Evolutionary conservation across 2,113 vertebrate species (phyloP), one percentile per base, ranked within the genome.

Genomic region (Clarias magur): DNA sequence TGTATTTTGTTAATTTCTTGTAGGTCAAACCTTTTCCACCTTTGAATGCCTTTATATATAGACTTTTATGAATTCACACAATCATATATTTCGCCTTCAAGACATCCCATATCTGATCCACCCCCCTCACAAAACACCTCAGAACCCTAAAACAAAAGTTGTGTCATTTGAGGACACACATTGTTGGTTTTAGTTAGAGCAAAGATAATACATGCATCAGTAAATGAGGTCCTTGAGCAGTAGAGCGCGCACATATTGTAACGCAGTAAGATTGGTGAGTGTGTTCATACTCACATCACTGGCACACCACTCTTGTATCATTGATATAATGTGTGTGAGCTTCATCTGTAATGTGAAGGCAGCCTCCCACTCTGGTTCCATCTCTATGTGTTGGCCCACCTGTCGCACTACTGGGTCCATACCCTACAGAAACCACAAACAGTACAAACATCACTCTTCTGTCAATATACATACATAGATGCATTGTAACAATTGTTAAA

Each of bases 361-460:
- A 23, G 98, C 97, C 93, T 99, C 98, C 98, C 98, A 99, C 80
- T 99, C 98, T 0, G 98, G 98, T 92, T 99, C 98, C 98, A 99
- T 99, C 94, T 99, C 98, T n/a, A 99, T 99, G 92, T 99, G 98
- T 82, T 99, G 98, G 10, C 98, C 98, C 68, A 99, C 97, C 94
- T 99, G 98, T 59, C 98, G 95, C 59, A 97, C 96, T 91, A 99
- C 97, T 0, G 98, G 98, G 92, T 99, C 98, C 98, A 99, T 99
- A 21, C 98, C 98, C 98, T 99, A 91, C 63, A 86, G 88, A 87
- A n/a, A 87, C 60, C 59, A 53, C 56, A 27, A 62, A 83, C 1
- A 80, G 16, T 63, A 82, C 34, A 83, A 23, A 85, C 67, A 63
- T 42, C 48, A 48, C 6, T 6, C 48, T 8, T 48, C 7, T 48